phyloP scores from a whole-genome alignment of 2,113 vertebrate genomes.

The Eudyptes chrysolophus region DNA sequence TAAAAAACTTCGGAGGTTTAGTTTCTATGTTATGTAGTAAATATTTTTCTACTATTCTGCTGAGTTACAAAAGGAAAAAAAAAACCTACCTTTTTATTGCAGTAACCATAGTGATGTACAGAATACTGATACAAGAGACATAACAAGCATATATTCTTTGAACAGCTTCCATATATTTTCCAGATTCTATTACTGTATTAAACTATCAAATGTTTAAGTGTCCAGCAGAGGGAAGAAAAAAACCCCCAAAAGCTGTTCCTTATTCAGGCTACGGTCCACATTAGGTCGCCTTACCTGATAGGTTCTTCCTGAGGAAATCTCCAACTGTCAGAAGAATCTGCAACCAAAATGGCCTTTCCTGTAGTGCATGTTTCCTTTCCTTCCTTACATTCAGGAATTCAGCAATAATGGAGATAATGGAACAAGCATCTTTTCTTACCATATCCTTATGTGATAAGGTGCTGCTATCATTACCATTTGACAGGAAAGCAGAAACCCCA shows the following conservation, averaged over 20 bases:
- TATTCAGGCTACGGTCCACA: not conserved
- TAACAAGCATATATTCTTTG: not conserved
- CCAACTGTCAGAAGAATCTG: not conserved
- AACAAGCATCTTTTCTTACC: not conserved
- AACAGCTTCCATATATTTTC: not conserved
- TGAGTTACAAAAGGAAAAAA: not conserved
- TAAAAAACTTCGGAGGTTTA: not conserved
- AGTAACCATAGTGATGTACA: not conserved
- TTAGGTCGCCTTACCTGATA: not conserved
- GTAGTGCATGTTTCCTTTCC: not conserved
- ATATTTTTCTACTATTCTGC: conserved; percentile 15
- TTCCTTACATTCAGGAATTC: not conserved
- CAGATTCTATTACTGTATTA: not conserved
- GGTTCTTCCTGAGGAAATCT: not conserved
- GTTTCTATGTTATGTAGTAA: conserved; percentile 14
- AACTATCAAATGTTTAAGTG: not conserved
- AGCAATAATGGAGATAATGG: not conserved
- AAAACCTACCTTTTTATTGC: conserved; percentile 2
- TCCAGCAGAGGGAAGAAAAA: not conserved
- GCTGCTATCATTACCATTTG: not conserved
- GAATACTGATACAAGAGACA: not conserved
- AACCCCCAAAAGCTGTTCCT: not conserved
- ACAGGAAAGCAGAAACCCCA: not conserved
- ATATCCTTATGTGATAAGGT: not conserved
- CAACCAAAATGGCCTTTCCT: not conserved